Conservation (phyloP, 2,797 vertebrate genomes). For the Pristis pectinata region DNA sequence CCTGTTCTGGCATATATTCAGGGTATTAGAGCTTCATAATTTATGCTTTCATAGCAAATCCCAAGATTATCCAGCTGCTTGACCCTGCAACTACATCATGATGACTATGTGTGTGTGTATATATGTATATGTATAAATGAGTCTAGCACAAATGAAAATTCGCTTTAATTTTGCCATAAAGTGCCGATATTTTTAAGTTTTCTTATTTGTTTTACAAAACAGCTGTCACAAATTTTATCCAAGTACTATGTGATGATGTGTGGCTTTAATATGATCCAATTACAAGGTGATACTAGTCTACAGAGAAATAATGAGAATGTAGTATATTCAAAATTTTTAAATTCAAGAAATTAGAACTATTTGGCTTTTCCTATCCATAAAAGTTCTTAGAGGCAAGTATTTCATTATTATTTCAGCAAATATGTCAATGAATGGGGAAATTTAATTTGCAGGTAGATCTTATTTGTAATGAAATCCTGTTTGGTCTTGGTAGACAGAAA, state of each 20-base stretch:
- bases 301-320: neutral
- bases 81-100: neutral
- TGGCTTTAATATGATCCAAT: neutral
- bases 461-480: neutral
- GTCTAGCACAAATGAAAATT: neutral
- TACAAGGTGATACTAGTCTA: neutral
- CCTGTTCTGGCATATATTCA: neutral
- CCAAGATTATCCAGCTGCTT: neutral
- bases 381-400: neutral
- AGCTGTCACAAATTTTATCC: neutral
- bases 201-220: neutral
- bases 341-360: neutral
- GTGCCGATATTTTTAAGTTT: neutral
- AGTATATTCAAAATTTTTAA: neutral
- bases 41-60: neutral
- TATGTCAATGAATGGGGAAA: neutral
- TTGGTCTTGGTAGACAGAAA: too few species aligned
- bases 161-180: neutral
- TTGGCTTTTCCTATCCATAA: neutral
- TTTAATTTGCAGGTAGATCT: neutral
- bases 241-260: neutral
- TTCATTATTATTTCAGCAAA: neutral
- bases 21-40: neutral
- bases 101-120: neutral
- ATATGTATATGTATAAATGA: too few species aligned